phyloP scores from a whole-genome alignment of 2,888 invertebrate genomes.

The Torymus texanus region DNA sequence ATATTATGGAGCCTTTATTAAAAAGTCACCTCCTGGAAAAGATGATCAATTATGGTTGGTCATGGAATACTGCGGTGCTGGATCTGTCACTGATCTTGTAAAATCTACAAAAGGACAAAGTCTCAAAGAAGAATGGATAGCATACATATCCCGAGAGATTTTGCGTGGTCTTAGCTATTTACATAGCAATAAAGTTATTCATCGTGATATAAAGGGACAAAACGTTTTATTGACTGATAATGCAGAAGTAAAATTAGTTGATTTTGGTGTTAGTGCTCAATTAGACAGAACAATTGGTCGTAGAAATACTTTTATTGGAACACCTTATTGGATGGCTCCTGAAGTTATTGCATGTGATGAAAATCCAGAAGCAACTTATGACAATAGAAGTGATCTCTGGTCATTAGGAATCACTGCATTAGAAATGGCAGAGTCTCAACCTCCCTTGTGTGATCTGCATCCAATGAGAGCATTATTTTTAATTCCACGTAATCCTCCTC shows the following conservation, averaged over 20 bases:
- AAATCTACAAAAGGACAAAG: slow-evolving; percentile 99
- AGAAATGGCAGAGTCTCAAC: slow-evolving; percentile 99
- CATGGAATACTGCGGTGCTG: slow-evolving; percentile 99
- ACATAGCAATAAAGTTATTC: slow-evolving; percentile 99
- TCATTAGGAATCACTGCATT: slow-evolving; percentile 97
- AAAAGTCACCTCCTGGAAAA: slow-evolving; percentile 98
- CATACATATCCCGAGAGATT: slow-evolving; percentile 98
- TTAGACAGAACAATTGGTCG: slow-evolving; percentile 98
- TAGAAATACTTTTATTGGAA: slow-evolving; percentile 99
- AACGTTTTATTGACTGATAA: slow-evolving; percentile 99
- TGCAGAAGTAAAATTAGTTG: slow-evolving; percentile 99
- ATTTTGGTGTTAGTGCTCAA: slow-evolving; percentile 99
- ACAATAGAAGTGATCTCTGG: slow-evolving; percentile 96
- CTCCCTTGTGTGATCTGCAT: slow-evolving; percentile 99
- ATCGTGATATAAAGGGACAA: slow-evolving; percentile 99
- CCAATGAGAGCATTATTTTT: slow-evolving; percentile 98
- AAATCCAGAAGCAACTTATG: slow-evolving; percentile 99
- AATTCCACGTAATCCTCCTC: slow-evolving; percentile 98
- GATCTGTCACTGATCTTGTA: slow-evolving; percentile 98
- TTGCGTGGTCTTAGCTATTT: slow-evolving; percentile 96
- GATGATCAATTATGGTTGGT: slow-evolving; percentile 99
- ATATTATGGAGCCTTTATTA: slow-evolving; percentile 99
- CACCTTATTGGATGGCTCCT: slow-evolving; percentile 99
- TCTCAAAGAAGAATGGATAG: slow-evolving; percentile 99
- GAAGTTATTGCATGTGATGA: slow-evolving; percentile 99